These are phyloP conservation scores for Apogon talboti DNA, from an alignment of 2,797 vertebrate genomes.

Conservation along the genomic window DNA sequence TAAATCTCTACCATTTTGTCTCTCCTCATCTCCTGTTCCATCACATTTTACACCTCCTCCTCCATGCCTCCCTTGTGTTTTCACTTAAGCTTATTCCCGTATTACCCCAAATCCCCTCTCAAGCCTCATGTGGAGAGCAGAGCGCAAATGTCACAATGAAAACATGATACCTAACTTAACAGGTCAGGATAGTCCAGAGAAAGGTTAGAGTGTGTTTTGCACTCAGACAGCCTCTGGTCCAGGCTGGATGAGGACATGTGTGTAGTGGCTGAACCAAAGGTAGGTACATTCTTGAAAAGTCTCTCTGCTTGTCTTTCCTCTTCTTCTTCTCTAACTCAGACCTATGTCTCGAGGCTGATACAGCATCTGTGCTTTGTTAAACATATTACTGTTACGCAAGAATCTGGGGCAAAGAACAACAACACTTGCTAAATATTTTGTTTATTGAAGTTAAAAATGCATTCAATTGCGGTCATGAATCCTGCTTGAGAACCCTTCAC, in stretches of 20 bases:
- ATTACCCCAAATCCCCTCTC: slow-evolving; percentile 37
- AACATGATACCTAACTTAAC: slow-evolving; percentile 59
- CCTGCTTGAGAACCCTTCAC: slow-evolving; percentile 47
- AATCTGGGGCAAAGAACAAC: slow-evolving; percentile 75
- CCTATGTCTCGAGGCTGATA: slow-evolving; percentile 73
- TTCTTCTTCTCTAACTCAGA: slow-evolving; percentile 59
- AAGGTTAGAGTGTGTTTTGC: slow-evolving; percentile 50
- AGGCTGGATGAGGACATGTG: slow-evolving; percentile 24
- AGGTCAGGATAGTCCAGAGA: slow-evolving; percentile 52
- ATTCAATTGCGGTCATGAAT: slow-evolving; percentile 64
- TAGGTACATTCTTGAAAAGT: slow-evolving; percentile 65
- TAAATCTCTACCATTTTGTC: slow-evolving; percentile 53
- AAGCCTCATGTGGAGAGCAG: slow-evolving; percentile 41
- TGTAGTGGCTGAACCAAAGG: slow-evolving; percentile 47
- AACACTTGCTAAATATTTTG: slow-evolving; percentile 77
- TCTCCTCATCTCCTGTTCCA: slow-evolving; percentile 57
- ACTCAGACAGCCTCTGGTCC: slow-evolving; percentile 21
- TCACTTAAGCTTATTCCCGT: slow-evolving; percentile 57
- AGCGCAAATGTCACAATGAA: slow-evolving; percentile 55
- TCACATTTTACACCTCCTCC: slow-evolving; percentile 61
- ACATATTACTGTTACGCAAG: slow-evolving; percentile 78
- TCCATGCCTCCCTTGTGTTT: slow-evolving; percentile 58
- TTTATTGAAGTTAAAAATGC: slow-evolving; percentile 77
- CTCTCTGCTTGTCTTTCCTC: slow-evolving; percentile 50
- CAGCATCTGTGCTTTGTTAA: slow-evolving; percentile 82